A percentile compares a stretch with the other conserved stretches of the same genome.
Evolutionary conservation across 2,888 invertebrate genomes (phyloP).

Genomic region (Allacma fusca): DNA sequence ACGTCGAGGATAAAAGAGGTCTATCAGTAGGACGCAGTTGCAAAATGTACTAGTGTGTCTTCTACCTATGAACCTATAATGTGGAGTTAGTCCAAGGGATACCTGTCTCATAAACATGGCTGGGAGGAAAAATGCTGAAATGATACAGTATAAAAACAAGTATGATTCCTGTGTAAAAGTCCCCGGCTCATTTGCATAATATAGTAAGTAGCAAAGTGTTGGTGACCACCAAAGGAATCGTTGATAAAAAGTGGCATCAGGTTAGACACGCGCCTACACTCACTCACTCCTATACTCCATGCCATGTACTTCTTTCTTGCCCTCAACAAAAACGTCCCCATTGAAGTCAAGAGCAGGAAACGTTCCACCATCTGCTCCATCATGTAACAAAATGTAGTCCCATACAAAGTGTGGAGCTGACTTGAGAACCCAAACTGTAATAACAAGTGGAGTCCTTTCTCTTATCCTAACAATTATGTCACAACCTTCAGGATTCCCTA

Average conservation of each 20-base stretch:
- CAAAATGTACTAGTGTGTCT: neutral
- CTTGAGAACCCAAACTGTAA: too few species aligned
- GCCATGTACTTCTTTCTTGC: too few species aligned
- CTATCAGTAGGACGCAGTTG: neutral
- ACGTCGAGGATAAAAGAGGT: neutral
- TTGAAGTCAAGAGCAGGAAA: too few species aligned
- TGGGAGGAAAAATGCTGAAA: neutral
- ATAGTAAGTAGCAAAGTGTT: neutral
- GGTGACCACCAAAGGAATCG: conserved; percentile 16
- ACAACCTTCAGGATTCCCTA: neutral
- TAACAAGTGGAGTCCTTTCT: neutral
- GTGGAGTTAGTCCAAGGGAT: neutral
- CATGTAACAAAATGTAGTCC: too few species aligned
- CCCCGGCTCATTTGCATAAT: conserved; percentile 13
- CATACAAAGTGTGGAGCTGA: too few species aligned
- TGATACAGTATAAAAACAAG: neutral
- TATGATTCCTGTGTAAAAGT: neutral
- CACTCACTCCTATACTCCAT: neutral
- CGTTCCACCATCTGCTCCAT: neutral
- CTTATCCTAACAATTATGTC: neutral
- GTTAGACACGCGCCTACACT: conserved; percentile 12
- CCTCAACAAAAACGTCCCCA: too few species aligned
- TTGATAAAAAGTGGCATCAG: neutral
- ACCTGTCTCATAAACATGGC: neutral
- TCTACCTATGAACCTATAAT: neutral